Conservation (phyloP, 2,113 vertebrate genomes). For the Pelecanus crispus region DNA sequence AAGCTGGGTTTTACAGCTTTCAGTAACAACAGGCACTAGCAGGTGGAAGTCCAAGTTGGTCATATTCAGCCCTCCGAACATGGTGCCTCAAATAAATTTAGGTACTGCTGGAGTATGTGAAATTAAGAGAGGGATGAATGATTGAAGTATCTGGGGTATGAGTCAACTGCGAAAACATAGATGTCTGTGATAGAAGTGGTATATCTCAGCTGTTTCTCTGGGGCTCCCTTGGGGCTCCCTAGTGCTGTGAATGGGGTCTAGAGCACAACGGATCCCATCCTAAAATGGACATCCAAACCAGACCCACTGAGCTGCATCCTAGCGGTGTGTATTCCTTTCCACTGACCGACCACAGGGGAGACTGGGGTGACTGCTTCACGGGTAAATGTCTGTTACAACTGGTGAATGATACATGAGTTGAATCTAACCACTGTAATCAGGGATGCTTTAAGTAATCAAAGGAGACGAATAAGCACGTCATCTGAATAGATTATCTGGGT, state of each 20-base stretch:
- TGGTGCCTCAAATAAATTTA: background rate
- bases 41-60: background rate
- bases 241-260: background rate
- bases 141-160: background rate
- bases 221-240: background rate
- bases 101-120: background rate
- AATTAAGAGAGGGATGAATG: background rate
- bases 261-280: background rate
- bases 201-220: background rate
- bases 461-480: accelerated
- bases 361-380: accelerated
- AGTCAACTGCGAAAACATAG: background rate
- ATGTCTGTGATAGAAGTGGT: background rate
- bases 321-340: background rate
- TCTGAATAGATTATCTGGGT: background rate
- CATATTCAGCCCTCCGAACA: background rate
- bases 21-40: background rate
- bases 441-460: background rate
- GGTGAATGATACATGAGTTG: background rate
- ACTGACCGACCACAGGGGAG: too few species aligned
- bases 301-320: background rate
- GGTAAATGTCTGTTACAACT: accelerated
- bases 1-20: background rate
- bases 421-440: background rate
- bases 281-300: background rate